Conservation (phyloP, 2,797 vertebrate genomes). For the Clarias pachynema region DNA sequence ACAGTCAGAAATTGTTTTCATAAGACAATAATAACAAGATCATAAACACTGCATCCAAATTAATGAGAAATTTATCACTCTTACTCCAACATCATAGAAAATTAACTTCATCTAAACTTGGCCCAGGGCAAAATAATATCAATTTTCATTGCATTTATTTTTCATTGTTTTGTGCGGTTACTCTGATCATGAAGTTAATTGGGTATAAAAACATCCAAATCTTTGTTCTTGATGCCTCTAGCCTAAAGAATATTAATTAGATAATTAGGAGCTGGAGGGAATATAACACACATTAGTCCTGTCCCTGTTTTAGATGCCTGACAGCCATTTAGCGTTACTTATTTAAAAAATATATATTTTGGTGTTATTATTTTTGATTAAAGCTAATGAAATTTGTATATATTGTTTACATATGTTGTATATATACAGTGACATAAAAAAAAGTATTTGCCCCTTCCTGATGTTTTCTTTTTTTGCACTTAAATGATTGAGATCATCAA, state of each 20-base stretch:
- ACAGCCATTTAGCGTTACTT: slow-evolving; percentile 13
- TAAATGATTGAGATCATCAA: too few relatives aligned
- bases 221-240: slow-evolving; percentile 35
- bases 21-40: slow-evolving; percentile 43
- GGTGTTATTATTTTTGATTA: background rate
- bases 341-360: background rate
- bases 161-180: slow-evolving; percentile 35
- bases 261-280: slow-evolving; percentile 34
- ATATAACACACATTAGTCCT: background rate
- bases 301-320: slow-evolving; percentile 16
- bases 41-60: slow-evolving; percentile 37
- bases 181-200: slow-evolving; percentile 50
- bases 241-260: slow-evolving; percentile 41
- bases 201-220: slow-evolving; percentile 49
- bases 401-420: background rate
- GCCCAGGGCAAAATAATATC: slow-evolving; percentile 42
- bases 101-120: slow-evolving; percentile 43
- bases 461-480: too few relatives aligned
- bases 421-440: background rate
- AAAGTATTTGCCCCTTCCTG: too few relatives aligned
- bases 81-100: slow-evolving; percentile 42
- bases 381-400: background rate
- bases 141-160: slow-evolving; percentile 40
- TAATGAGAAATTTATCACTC: slow-evolving; percentile 49
- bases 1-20: slow-evolving; percentile 47